Conservation (phyloP, 2,113 vertebrate species). For the Eudyptes chrysolophus region DNA sequence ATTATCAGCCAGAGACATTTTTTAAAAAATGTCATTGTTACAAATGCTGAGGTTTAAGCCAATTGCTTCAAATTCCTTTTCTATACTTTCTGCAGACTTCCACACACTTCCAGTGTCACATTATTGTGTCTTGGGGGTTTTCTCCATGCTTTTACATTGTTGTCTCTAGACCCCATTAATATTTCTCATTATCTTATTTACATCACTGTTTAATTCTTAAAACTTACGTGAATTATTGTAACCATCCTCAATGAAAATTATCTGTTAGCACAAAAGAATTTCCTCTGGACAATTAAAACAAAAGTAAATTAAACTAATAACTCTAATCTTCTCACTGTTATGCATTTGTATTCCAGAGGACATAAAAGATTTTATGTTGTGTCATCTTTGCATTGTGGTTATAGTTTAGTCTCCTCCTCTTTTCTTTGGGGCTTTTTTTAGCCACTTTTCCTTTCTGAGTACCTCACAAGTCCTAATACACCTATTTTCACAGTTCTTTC, state of each 20-base stretch:
- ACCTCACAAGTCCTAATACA: neutral
- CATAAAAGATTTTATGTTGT: neutral
- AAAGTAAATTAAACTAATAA: neutral
- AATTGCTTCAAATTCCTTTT: neutral
- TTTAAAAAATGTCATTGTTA: neutral
- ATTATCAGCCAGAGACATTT: neutral
- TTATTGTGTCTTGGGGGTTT: neutral
- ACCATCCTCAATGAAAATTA: neutral
- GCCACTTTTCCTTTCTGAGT: neutral
- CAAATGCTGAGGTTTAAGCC: neutral
- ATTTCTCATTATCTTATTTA: neutral
- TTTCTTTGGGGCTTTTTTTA: neutral
- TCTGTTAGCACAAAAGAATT: neutral
- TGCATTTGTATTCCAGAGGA: neutral
- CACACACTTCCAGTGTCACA: neutral
- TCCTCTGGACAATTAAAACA: neutral
- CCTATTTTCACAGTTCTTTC: neutral
- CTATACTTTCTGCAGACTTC: neutral
- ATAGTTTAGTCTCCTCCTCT: neutral
- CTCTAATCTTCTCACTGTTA: neutral
- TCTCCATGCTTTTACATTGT: neutral
- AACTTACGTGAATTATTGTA: neutral
- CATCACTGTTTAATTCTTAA: neutral
- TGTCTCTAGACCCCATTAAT: neutral
- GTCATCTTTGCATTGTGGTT: neutral